Percentiles rank a stretch among this genome's conserved stretches.
Conservation (phyloP, 2,888 invertebrate species). For the Drepanosiphum platanoidis region DNA sequence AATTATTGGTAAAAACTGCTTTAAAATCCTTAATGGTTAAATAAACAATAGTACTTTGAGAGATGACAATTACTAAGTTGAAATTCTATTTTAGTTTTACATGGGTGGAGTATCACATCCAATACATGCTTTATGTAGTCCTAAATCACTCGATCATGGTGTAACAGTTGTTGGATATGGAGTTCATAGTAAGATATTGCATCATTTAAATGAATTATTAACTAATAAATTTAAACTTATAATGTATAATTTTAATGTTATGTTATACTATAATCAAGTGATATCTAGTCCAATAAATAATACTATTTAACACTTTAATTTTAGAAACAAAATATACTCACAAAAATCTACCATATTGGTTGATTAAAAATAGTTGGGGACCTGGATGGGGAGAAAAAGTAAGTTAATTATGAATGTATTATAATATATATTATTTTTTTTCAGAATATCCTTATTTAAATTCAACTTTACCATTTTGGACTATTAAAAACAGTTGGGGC, state of each 20-base stretch:
- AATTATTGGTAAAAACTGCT: neutral
- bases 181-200: constrained; percentile 71
- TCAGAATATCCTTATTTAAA: constrained; percentile 83
- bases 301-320: constrained; percentile 66
- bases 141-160: constrained; percentile 86
- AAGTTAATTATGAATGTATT: constrained; percentile 63
- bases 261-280: neutral
- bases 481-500: constrained; percentile 96
- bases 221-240: neutral
- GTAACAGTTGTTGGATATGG: constrained; percentile 96
- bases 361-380: constrained; percentile 96
- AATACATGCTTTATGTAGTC: constrained; percentile 82
- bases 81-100: constrained; percentile 79
- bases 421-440: constrained; percentile 66
- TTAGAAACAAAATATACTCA: constrained; percentile 82
- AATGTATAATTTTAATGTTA: no score
- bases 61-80: constrained; percentile 63
- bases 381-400: constrained; percentile 85
- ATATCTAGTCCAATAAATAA: neutral
- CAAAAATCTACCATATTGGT: constrained; percentile 88
- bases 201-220: neutral
- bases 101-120: constrained; percentile 95
- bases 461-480: constrained; percentile 84
- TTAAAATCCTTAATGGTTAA: neutral
- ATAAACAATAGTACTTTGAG: neutral